Conservation (phyloP, 2,888 invertebrate genomes). For the Trachelus stipa region DNA sequence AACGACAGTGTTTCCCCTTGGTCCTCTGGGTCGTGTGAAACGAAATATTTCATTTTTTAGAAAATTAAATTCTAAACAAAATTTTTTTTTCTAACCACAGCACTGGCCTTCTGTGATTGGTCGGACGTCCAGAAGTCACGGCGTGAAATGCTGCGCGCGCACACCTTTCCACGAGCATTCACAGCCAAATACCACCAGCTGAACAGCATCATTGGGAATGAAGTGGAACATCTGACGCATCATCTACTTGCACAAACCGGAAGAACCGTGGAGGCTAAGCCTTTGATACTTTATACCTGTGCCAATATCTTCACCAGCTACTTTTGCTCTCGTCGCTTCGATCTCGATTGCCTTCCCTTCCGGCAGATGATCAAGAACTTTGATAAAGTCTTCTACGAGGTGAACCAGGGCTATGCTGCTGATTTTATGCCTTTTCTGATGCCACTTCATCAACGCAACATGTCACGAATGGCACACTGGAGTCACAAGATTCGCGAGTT, state of each 20-base stretch:
- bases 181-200: slow-evolving; percentile 69
- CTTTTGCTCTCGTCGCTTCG: slow-evolving; percentile 71
- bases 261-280: slow-evolving; percentile 63
- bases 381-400: slow-evolving; percentile 76
- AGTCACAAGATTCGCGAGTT: slow-evolving; percentile 71
- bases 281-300: slow-evolving; percentile 68
- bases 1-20: not conserved
- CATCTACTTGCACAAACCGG: slow-evolving; percentile 44
- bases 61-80: not conserved
- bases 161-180: slow-evolving; percentile 72
- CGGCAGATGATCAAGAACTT: slow-evolving; percentile 69
- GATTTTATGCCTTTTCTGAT: slow-evolving; percentile 75
- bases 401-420: slow-evolving; percentile 76
- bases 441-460: slow-evolving; percentile 69
- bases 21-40: not conserved
- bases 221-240: slow-evolving; percentile 60
- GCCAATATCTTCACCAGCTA: slow-evolving; percentile 74
- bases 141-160: slow-evolving; percentile 71
- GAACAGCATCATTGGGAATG: slow-evolving; percentile 67
- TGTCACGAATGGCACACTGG: slow-evolving; percentile 68
- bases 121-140: slow-evolving; percentile 73
- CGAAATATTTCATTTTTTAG: not conserved
- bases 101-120: slow-evolving; percentile 79
- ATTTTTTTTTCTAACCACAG: slow-evolving; percentile 61
- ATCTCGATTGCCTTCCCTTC: slow-evolving; percentile 66